Evolutionary conservation across 2,113 vertebrate species (phyloP).

Genomic region (Rattus rattus): DNA sequence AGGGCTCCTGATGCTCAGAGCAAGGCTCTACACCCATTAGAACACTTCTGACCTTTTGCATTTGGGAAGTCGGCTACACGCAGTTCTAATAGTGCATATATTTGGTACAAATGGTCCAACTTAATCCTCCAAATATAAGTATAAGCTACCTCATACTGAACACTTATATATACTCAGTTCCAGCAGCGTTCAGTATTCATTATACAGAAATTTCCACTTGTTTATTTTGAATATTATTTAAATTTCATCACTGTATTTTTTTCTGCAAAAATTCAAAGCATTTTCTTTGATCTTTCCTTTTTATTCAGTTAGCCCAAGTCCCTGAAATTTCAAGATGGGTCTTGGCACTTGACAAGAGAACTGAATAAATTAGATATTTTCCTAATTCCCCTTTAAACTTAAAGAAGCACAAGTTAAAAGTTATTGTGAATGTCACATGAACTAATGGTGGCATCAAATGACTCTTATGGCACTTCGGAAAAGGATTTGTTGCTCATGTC

Average conservation of each 20-base stretch:
- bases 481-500: constrained; percentile 22
- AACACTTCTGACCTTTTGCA: background rate
- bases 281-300: constrained; percentile 73
- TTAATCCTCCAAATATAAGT: background rate
- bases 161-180: background rate
- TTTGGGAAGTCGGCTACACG: background rate
- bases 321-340: constrained; percentile 58
- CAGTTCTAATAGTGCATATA: background rate
- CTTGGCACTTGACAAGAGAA: constrained; percentile 72
- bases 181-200: background rate
- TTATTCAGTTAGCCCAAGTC: constrained; percentile 50
- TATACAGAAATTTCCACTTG: constrained; percentile 26
- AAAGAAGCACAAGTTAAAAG: constrained; percentile 64
- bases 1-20: background rate
- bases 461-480: constrained; percentile 45
- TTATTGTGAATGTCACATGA: constrained; percentile 46
- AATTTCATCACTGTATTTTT: constrained; percentile 62
- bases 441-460: constrained; percentile 24
- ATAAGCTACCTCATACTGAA: background rate
- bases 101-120: background rate
- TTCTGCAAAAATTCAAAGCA: constrained; percentile 57
- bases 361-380: constrained; percentile 67
- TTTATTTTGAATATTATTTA: constrained; percentile 67
- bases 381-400: constrained; percentile 68
- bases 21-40: background rate